These are phyloP conservation scores for Cyanoramphus novaezelandiae DNA, from an alignment of 2,113 vertebrate genomes.

Conservation along the genomic window DNA sequence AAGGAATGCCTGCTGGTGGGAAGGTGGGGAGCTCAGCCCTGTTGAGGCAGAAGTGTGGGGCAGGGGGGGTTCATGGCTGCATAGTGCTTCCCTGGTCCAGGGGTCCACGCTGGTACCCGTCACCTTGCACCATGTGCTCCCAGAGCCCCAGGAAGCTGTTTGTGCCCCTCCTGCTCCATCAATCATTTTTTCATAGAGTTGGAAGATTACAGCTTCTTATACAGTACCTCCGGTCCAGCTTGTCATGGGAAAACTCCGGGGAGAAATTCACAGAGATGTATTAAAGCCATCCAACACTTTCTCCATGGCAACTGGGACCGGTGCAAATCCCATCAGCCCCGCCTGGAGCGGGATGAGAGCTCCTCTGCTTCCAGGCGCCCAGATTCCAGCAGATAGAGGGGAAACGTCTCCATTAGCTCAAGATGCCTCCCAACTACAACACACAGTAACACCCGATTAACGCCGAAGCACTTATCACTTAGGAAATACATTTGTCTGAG, in stretches of 20 bases:
- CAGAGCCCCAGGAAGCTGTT: neutral
- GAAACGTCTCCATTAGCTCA: conserved; percentile 44
- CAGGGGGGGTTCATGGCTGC: neutral
- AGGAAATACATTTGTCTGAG: neutral
- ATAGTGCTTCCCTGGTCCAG: neutral
- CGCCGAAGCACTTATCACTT: neutral
- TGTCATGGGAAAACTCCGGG: conserved; percentile 69
- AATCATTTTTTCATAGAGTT: conserved; percentile 63
- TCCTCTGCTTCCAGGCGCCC: neutral
- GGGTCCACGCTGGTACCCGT: neutral
- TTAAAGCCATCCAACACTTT: conserved; percentile 63
- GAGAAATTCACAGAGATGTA: conserved; percentile 70
- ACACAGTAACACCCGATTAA: conserved; percentile 15
- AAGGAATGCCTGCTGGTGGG: conserved; percentile 5
- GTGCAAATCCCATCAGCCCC: conserved; percentile 42
- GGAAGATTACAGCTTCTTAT: conserved; percentile 71
- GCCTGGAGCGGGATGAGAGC: neutral
- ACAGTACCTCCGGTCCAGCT: conserved; percentile 60
- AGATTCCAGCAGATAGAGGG: neutral
- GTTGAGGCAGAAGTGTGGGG: neutral
- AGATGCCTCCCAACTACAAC: conserved; percentile 15
- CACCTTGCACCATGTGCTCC: rapidly evolving
- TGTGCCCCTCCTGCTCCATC: conserved; percentile 7
- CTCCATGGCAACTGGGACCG: conserved; percentile 77
- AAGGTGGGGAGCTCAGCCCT: neutral